Percentiles rank a stretch among this genome's conserved stretches.
These are phyloP conservation scores for Oreochromis niloticus DNA, from an alignment of 2,113 vertebrate species.

Conservation along the genomic window DNA sequence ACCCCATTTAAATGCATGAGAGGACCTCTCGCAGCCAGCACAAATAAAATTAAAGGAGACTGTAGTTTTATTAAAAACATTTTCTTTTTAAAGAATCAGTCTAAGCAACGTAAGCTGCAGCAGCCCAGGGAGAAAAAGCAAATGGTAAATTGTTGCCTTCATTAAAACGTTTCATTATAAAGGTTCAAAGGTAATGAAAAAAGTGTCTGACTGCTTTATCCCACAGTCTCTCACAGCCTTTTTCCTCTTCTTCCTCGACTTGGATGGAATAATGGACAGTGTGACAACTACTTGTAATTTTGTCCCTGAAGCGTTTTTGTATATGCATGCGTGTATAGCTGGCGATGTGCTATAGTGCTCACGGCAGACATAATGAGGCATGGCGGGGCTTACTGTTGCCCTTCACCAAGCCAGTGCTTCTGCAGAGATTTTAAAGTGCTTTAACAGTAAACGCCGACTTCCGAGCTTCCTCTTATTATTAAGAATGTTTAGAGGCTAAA, in stretches of 20 bases:
- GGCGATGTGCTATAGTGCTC: not conserved
- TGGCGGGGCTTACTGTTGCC: constrained; percentile 2
- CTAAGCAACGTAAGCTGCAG: constrained; percentile 36
- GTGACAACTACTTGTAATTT: constrained; percentile 20
- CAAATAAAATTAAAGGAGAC: constrained; percentile 72
- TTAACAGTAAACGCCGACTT: not conserved
- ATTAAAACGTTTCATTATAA: constrained; percentile 73
- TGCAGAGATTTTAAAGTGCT: not conserved
- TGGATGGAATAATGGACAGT: constrained; percentile 21
- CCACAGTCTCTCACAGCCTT: not conserved
- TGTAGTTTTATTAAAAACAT: not conserved
- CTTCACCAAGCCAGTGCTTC: not conserved
- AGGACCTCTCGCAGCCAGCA: constrained; percentile 23
- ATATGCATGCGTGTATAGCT: not conserved
- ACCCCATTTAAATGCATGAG: constrained; percentile 77
- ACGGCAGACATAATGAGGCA: constrained; percentile 7
- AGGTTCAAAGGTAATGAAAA: constrained; percentile 66
- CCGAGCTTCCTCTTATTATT: not conserved
- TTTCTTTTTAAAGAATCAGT: constrained; percentile 18
- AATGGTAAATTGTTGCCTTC: constrained; percentile 72
- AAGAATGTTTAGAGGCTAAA: not conserved
- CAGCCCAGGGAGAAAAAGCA: constrained; percentile 45
- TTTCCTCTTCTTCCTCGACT: not conserved
- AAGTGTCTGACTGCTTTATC: constrained; percentile 24
- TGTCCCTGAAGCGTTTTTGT: not conserved